Base-by-base conservation (phyloP, 2,113 vertebrate species). In the Lasiurus cinereus region DNA sequence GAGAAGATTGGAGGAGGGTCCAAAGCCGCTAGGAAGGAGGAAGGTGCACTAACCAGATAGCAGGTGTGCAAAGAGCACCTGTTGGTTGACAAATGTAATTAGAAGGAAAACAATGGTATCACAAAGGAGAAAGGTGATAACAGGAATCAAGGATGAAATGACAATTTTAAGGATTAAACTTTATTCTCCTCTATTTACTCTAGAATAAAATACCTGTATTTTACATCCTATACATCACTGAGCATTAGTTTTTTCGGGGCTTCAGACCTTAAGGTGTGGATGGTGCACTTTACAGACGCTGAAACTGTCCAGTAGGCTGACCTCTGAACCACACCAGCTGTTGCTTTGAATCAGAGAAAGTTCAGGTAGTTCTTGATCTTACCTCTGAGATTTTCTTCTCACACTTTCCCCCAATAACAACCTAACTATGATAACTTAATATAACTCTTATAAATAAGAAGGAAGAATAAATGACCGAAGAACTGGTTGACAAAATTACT, bases 371-470 rank as follows among this genome's bases (percentile, higher is more conserved):
- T 94, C 59, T 67, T 76, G 43, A 76, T 21, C 15, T 76, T 52
- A 72, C 19, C 62, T 96, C 27, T 83, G 19, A 76, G 72, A 31
- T 91, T 88, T 92, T 59, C 79, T 48, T 88, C 22, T 90, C 19
- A 27, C 6, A 8, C 10, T 59, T 70, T 62, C 16, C 43, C 18
- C 31, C 18, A 79, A 70, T 2, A 22, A 29, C 56, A 77, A 14
- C 9, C 27, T 74, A 69, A 70, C 46, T 73, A 54, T 69, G 11
- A 24, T 70, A 56, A 27, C 18, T 89, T 89, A 56, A 76, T 59
- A 24, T 54, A 77, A 82, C 59, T 21, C 31, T 88, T 90, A n/a
- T 8, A 67, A 82, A 82, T 72, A 29, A 7, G 62, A 73, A 89
- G 54, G 72, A 69, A 33, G 39, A 73, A 27, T 93, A 62, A 66